Evolutionary conservation across 2,797 vertebrate genomes (phyloP).

Genomic region (Crenichthys baileyi): DNA sequence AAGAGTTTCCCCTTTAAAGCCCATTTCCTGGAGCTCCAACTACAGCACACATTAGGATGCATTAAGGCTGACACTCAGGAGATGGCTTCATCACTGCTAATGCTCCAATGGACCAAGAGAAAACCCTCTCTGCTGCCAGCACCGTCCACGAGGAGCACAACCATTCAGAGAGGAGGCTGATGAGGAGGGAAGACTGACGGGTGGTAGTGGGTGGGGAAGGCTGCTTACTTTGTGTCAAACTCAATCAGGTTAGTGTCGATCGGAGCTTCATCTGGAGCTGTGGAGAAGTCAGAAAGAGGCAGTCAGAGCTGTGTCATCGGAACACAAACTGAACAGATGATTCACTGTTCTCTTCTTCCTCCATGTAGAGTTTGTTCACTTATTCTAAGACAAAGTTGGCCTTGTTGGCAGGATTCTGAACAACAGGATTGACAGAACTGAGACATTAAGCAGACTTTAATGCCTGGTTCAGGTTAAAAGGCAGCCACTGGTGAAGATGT

Average conservation of each 20-base stretch:
- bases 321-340: background rate
- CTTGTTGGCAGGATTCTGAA: background rate
- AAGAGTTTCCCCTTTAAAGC: constrained; percentile 26
- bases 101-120: constrained; percentile 29
- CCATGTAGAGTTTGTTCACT: background rate
- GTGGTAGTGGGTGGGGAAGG: constrained; percentile 8
- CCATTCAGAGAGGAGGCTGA: constrained; percentile 10
- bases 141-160: constrained; percentile 9
- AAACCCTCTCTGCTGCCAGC: constrained; percentile 36
- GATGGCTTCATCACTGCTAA: constrained; percentile 40
- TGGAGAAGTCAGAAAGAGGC: constrained; percentile 5
- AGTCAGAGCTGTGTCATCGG: background rate
- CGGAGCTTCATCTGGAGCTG: constrained; percentile 89
- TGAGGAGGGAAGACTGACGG: background rate
- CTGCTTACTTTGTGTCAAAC: constrained; percentile 94
- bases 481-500: too few species aligned
- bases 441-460: background rate
- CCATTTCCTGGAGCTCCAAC: constrained; percentile 54
- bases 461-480: too few species aligned
- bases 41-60: constrained; percentile 47
- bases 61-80: constrained; percentile 52
- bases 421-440: background rate
- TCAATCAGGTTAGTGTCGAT: constrained; percentile 95
- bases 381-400: background rate
- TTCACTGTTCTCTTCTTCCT: background rate